Conservation (phyloP, 2,888 invertebrate species). For the Baronia brevicornis region DNA sequence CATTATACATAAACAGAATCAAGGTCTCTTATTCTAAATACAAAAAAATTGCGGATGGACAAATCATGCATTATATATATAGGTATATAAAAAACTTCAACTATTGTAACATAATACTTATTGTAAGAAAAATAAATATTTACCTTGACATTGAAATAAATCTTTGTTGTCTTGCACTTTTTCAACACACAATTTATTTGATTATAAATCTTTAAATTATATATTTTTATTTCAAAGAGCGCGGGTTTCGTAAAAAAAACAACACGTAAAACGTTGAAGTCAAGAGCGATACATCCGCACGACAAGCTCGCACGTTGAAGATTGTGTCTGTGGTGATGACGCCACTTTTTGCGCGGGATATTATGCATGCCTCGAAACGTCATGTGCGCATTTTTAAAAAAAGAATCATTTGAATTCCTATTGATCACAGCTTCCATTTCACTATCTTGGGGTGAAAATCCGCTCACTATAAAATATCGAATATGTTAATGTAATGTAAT, state of each 20-base stretch:
- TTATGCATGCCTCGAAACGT: neutral
- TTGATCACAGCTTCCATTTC: no score
- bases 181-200: constrained; percentile 13
- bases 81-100: neutral
- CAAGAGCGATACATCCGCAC: constrained; percentile 20
- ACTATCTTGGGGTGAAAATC: no score
- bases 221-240: constrained; percentile 9
- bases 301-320: constrained; percentile 24
- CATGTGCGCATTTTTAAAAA: constrained; percentile 1
- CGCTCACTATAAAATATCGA: no score
- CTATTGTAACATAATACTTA: neutral
- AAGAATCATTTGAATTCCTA: no score
- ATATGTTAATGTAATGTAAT: no score
- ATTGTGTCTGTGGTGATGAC: constrained; percentile 18
- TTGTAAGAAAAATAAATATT: constrained; percentile 6
- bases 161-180: constrained; percentile 5
- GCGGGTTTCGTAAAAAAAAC: constrained; percentile 15
- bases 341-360: constrained; percentile 2
- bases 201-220: no score
- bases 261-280: constrained; percentile 15
- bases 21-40: constrained; percentile 45
- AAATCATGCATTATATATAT: constrained; percentile 8
- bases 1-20: constrained; percentile 60
- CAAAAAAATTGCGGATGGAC: no score
- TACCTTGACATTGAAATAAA: constrained; percentile 12